Evolutionary conservation across 1,140 invertebrate genomes (phyloP).

Genomic region (Caenorhabditis tropicalis): DNA sequence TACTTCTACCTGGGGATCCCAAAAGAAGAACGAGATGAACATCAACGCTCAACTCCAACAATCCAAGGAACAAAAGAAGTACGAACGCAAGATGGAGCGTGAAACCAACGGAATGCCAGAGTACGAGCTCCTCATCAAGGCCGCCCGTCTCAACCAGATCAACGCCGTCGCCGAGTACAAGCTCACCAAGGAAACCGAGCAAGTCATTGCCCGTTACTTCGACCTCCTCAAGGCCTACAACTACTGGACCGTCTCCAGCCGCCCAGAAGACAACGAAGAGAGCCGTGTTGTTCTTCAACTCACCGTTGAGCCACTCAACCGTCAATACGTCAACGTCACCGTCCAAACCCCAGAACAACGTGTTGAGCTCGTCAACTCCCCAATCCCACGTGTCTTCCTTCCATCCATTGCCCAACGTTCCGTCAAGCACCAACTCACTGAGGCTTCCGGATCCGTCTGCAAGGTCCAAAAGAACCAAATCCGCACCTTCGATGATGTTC

Average conservation of each 20-base stretch:
- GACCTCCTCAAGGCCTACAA: slow-evolving; percentile 53
- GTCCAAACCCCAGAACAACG: slow-evolving; percentile 39
- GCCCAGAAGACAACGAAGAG: slow-evolving; percentile 49
- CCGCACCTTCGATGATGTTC: slow-evolving; percentile 49
- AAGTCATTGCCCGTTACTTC: slow-evolving; percentile 16
- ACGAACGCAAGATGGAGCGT: slow-evolving; percentile 44
- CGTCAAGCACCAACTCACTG: slow-evolving; percentile 13
- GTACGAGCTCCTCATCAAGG: slow-evolving; percentile 38
- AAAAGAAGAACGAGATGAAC: slow-evolving; percentile 45
- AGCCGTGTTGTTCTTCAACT: slow-evolving; percentile 37
- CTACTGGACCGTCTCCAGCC: slow-evolving; percentile 47
- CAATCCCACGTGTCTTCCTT: slow-evolving; percentile 18
- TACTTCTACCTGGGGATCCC: slow-evolving; percentile 54
- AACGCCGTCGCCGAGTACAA: slow-evolving; percentile 49
- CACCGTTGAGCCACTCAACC: slow-evolving; percentile 42
- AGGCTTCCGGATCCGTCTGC: slow-evolving; percentile 15
- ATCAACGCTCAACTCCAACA: slow-evolving; percentile 43
- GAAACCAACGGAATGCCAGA: slow-evolving; percentile 30
- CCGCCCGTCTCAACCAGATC: slow-evolving; percentile 49
- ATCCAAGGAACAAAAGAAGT: slow-evolving; percentile 48
- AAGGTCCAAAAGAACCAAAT: slow-evolving; percentile 29
- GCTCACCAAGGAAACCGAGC: slow-evolving; percentile 42
- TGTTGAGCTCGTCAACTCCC: slow-evolving; percentile 18
- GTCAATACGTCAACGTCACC: slow-evolving; percentile 46
- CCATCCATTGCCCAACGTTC: slow-evolving; percentile 45